Conservation (phyloP, 2,888 invertebrate species). For the Ectropis crepuscularia region DNA sequence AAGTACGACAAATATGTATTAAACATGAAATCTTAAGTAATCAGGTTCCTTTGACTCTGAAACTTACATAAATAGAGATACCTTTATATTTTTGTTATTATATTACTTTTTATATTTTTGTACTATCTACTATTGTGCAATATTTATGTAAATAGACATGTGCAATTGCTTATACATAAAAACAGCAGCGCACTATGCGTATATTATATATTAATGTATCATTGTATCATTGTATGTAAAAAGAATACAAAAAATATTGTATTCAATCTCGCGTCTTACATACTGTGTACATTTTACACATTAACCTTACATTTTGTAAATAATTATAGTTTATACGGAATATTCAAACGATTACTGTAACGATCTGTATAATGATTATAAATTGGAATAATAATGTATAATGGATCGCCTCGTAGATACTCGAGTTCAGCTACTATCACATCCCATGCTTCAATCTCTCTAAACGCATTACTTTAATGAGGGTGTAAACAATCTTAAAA, state of each 20-base stretch:
- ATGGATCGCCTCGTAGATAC: conserved; percentile 4
- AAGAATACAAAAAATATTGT: conserved; percentile 57
- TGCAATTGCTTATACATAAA: conserved; percentile 16
- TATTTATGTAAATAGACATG: conserved; percentile 23
- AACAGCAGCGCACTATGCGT: conserved; percentile 4
- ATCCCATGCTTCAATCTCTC: conserved; percentile 42
- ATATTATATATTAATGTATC: conserved; percentile 34
- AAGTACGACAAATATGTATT: conserved; percentile 19
- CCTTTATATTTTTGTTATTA: conserved; percentile 11
- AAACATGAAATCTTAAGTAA: conserved; percentile 54
- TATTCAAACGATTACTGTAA: conserved; percentile 1
- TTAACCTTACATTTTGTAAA: neutral
- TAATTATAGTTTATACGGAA: neutral
- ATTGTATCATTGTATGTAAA: conserved; percentile 68
- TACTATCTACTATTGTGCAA: conserved; percentile 34
- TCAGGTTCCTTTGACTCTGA: conserved; percentile 77
- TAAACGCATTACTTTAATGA: conserved; percentile 27
- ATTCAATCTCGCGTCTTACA: conserved; percentile 78
- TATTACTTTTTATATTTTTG: conserved; percentile 11
- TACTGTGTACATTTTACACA: conserved; percentile 58
- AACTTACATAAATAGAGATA: conserved; percentile 17
- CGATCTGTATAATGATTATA: conserved; percentile 5
- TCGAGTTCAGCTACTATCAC: conserved; percentile 44
- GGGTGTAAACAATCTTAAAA: conserved; percentile 54
- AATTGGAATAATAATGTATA: conserved; percentile 16